These are phyloP conservation scores for Exaiptasia diaphana DNA, from an alignment of 64 coral and sea anemone species.

Conservation along the genomic window DNA sequence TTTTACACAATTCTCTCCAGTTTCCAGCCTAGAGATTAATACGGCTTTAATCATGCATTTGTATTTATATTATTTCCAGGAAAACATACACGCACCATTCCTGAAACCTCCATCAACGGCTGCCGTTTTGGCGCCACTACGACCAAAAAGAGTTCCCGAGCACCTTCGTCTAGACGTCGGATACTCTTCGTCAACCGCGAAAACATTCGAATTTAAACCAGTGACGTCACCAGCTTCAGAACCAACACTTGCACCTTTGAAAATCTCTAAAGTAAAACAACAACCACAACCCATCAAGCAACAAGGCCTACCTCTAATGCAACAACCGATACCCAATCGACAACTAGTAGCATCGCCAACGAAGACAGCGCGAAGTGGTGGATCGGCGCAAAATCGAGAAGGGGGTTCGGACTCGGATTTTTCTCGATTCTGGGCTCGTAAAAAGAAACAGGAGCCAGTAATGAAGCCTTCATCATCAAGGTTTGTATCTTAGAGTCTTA, in stretches of 20 bases:
- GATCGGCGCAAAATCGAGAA: conserved; percentile 12
- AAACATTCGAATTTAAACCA: conserved; percentile 57
- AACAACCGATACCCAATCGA: not conserved
- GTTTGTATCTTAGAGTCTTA: not conserved
- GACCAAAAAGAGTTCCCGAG: conserved; percentile 70
- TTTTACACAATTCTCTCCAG: not conserved
- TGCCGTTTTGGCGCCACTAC: conserved; percentile 56
- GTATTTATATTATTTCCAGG: conserved; percentile 15
- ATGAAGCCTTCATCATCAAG: not conserved
- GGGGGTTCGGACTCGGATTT: conserved; percentile 2
- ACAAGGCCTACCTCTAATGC: not conserved
- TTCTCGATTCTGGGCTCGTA: conserved; percentile 5
- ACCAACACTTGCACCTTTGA: conserved; percentile 40
- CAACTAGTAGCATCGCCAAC: conserved; percentile 7
- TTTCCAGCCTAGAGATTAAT: not conserved
- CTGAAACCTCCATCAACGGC: conserved; percentile 10
- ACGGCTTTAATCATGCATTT: not conserved
- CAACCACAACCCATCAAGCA: conserved; percentile 1
- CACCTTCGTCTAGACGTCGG: conserved; percentile 57
- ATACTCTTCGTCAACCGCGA: conserved; percentile 41
- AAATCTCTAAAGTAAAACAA: conserved; percentile 57
- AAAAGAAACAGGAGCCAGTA: conserved; percentile 15
- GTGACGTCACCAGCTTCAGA: conserved; percentile 18
- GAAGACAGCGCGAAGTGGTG: not conserved
- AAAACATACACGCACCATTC: conserved; percentile 25